A percentile compares a stretch with the other conserved stretches of the same genome.
Conservation (phyloP, 2,888 invertebrate genomes). For the Willowsia nigromaculata region DNA sequence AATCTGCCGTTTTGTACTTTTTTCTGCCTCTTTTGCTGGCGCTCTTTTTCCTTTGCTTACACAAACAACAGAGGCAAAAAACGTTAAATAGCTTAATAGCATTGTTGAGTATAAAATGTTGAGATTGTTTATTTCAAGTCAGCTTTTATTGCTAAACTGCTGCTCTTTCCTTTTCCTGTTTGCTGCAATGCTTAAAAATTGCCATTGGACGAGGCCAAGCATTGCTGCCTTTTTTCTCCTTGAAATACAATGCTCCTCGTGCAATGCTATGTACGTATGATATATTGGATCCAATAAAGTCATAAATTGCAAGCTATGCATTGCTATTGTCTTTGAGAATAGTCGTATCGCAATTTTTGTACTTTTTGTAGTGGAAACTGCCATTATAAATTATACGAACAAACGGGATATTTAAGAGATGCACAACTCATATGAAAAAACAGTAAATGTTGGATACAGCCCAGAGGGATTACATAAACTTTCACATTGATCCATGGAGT, state of each 20-base stretch:
- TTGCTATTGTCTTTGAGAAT: not conserved
- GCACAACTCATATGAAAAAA: not conserved
- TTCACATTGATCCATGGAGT: too few species aligned
- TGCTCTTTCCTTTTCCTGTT: constrained; percentile 45
- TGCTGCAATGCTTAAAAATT: constrained; percentile 23
- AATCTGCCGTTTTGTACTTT: constrained; percentile 6
- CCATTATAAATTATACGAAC: constrained; percentile 30
- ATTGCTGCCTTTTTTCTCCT: too few species aligned
- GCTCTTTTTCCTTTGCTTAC: not conserved
- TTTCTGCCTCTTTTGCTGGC: not conserved
- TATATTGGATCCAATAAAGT: constrained; percentile 43
- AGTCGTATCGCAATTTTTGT: not conserved
- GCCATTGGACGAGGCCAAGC: constrained; percentile 25
- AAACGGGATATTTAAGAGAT: not conserved
- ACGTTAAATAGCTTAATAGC: constrained; percentile 32
- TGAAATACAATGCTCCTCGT: not conserved
- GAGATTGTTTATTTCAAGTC: constrained; percentile 69
- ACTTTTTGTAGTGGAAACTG: not conserved
- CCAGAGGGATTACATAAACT: not conserved
- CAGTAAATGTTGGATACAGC: not conserved
- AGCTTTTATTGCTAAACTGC: constrained; percentile 62
- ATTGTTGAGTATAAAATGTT: constrained; percentile 43
- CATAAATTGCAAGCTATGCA: constrained; percentile 28
- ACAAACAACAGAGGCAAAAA: not conserved
- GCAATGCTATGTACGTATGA: not conserved